These are phyloP conservation scores for Paralichthys olivaceus DNA, from an alignment of 2,113 vertebrate genomes.

Conservation along the genomic window DNA sequence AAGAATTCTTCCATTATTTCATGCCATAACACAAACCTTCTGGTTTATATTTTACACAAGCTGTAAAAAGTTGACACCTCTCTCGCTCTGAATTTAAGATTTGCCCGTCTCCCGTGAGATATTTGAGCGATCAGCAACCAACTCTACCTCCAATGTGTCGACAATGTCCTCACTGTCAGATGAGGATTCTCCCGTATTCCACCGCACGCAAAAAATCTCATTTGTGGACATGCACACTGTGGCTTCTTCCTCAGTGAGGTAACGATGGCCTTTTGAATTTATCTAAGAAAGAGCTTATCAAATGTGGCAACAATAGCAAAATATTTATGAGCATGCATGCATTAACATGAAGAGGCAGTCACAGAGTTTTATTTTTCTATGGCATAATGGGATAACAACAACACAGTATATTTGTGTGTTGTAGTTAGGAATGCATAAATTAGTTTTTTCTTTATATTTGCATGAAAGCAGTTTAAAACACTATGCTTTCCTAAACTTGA, in stretches of 20 bases:
- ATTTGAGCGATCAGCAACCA: conserved; percentile 39
- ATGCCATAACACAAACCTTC: too few relatives aligned
- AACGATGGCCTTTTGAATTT: neutral
- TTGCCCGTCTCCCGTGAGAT: conserved; percentile 26
- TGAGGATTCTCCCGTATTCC: conserved; percentile 75
- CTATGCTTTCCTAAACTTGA: too few relatives aligned
- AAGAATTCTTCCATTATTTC: too few relatives aligned
- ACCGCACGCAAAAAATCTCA: conserved; percentile 76
- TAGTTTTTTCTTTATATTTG: too few relatives aligned
- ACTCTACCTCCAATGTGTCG: conserved; percentile 68
- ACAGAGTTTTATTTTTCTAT: too few relatives aligned
- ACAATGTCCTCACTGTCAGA: conserved; percentile 59
- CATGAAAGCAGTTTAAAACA: too few relatives aligned
- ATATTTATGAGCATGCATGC: too few relatives aligned
- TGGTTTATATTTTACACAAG: neutral
- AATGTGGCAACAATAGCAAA: neutral
- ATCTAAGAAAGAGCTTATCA: neutral
- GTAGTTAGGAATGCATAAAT: neutral
- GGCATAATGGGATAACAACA: neutral
- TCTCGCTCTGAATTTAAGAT: conserved; percentile 41
- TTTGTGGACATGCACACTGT: conserved; percentile 90
- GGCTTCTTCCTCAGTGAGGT: conserved; percentile 85
- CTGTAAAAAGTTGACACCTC: neutral
- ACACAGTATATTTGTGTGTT: neutral
- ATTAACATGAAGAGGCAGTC: too few relatives aligned